phyloP scores from a whole-genome alignment of 2,797 vertebrate species.

The Scarus forsteni region DNA sequence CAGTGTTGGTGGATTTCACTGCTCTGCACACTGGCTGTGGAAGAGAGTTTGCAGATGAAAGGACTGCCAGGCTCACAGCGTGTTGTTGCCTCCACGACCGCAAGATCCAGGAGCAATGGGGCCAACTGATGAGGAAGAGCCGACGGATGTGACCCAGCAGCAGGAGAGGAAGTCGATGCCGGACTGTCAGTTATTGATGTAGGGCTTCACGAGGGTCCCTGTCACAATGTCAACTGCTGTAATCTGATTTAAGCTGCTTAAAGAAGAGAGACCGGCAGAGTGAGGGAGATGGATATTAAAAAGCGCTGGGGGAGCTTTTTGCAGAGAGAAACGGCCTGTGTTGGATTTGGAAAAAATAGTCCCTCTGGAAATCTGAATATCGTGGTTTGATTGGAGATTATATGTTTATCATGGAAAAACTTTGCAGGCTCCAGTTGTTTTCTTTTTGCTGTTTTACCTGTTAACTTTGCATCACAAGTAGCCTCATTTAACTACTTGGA shows the following conservation, averaged over 20 bases:
- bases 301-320: conserved; percentile 46
- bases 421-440: conserved; percentile 16
- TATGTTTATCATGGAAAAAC: conserved; percentile 28
- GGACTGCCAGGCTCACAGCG: conserved; percentile 8
- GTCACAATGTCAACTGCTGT: conserved; percentile 65
- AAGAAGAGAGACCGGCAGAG: conserved; percentile 50
- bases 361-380: conserved; percentile 47
- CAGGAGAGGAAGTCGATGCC: conserved; percentile 41
- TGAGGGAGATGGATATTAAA: conserved; percentile 19
- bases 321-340: conserved; percentile 39
- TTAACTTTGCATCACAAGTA: conserved; percentile 20
- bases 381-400: conserved; percentile 21
- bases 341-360: conserved; percentile 52
- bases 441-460: not conserved
- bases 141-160: conserved; percentile 36
- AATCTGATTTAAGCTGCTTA: conserved; percentile 82
- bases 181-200: conserved; percentile 55
- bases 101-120: conserved; percentile 17
- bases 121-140: conserved; percentile 29
- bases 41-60: conserved; percentile 31
- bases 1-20: conserved; percentile 66
- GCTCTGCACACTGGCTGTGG: conserved; percentile 41
- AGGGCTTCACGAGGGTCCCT: conserved; percentile 51
- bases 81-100: conserved; percentile 11
- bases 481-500: conserved; percentile 20